phyloP scores from a whole-genome alignment of 1,140 invertebrate species.

The Drosophila elegans region DNA sequence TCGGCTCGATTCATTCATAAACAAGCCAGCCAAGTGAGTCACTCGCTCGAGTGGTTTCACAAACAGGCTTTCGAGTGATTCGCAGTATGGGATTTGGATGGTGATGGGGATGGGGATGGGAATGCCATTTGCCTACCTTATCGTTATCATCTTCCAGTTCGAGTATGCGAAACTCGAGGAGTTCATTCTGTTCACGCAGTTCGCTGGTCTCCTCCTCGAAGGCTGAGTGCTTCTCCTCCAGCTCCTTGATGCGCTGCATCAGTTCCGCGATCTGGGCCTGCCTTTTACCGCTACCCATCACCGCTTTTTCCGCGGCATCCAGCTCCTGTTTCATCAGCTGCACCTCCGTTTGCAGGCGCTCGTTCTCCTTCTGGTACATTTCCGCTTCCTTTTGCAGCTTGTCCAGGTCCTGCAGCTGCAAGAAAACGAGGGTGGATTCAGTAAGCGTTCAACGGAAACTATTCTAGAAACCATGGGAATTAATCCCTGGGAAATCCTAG shows the following conservation, averaged over 20 bases:
- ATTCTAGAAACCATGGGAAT: background rate
- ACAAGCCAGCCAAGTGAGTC: slow-evolving; percentile 29
- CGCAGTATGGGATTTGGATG: background rate
- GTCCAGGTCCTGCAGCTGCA: slow-evolving; percentile 79
- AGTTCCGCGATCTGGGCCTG: slow-evolving; percentile 67
- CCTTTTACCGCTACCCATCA: slow-evolving; percentile 55
- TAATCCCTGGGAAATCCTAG: too few species aligned
- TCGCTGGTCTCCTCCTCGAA: slow-evolving; percentile 85
- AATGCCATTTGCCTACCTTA: slow-evolving; percentile 61
- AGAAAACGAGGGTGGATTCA: slow-evolving; percentile 9
- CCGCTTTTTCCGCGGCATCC: slow-evolving; percentile 65
- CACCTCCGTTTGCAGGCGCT: slow-evolving; percentile 68
- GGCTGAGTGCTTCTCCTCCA: slow-evolving; percentile 84
- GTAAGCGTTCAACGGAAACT: background rate
- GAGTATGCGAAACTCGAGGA: slow-evolving; percentile 86
- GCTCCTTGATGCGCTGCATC: slow-evolving; percentile 69
- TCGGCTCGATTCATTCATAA: slow-evolving; percentile 75
- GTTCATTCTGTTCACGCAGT: slow-evolving; percentile 86
- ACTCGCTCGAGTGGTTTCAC: slow-evolving; percentile 39
- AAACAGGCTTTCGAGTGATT: slow-evolving; percentile 62
- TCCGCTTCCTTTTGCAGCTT: slow-evolving; percentile 83
- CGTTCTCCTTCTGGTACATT: slow-evolving; percentile 79
- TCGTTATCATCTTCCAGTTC: slow-evolving; percentile 85
- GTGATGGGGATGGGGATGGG: too few species aligned
- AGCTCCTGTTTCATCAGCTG: slow-evolving; percentile 82